Percentiles rank a stretch among this genome's conserved stretches.
phyloP scores from a whole-genome alignment of 2,113 vertebrate genomes.

The Prietella phreatophila region DNA sequence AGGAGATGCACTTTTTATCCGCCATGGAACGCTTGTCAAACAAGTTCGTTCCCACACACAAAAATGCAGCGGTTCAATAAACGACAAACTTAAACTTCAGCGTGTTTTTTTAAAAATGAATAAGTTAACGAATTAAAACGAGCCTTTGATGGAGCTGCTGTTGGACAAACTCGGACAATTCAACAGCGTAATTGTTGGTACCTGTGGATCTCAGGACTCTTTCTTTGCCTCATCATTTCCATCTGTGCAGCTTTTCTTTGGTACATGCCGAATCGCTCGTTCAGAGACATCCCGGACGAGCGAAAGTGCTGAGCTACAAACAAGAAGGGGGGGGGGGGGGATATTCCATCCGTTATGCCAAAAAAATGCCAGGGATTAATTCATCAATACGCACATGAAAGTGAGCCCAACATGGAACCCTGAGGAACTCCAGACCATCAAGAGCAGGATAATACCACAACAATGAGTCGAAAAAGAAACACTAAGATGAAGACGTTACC shows the following conservation, averaged over 20 bases:
- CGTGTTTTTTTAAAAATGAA: too few relatives aligned
- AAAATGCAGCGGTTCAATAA: not conserved
- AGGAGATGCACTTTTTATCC: not conserved
- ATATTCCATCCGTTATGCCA: not conserved
- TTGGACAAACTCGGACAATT: not conserved
- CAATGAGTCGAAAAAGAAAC: not conserved
- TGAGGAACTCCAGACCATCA: not conserved
- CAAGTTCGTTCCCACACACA: too few relatives aligned
- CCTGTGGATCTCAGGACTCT: constrained; percentile 99
- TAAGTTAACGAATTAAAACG: not conserved
- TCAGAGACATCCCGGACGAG: constrained; percentile 89
- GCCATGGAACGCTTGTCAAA: too few relatives aligned
- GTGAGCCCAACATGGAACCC: not conserved
- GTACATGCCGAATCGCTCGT: constrained; percentile 97
- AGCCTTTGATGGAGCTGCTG: not conserved
- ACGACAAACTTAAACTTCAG: not conserved
- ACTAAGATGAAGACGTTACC: constrained; percentile 67
- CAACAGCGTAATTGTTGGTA: constrained; percentile 52
- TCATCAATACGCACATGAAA: not conserved
- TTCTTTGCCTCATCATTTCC: constrained; percentile 91
- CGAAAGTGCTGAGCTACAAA: constrained; percentile 91
- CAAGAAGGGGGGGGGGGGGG: not conserved
- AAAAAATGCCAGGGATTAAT: not conserved
- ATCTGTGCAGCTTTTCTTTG: constrained; percentile 92
- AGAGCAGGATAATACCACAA: not conserved